Evolutionary conservation across 2,797 vertebrate genomes (phyloP), one percentile per base, ranked within the genome.

Genomic region (Enteromius afrohamiltoni): DNA sequence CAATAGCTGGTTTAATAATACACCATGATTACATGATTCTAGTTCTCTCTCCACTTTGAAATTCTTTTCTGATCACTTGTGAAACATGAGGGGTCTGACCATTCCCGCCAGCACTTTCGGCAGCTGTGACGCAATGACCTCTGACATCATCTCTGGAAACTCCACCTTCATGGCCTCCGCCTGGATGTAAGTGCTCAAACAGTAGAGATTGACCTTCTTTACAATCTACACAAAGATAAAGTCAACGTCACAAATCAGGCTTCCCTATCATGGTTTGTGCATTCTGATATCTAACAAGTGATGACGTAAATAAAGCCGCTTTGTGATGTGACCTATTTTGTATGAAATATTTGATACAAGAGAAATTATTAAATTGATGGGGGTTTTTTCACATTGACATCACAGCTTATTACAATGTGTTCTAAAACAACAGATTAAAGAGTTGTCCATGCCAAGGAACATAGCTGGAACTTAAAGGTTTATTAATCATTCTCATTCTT

Each of bases 141-240:
- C 98, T 21, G 98, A 95, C 98, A 99, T 99, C 98, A 99, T 99
- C 93, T 99, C 98, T 0, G 98, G 98, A 87, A 99, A 99, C 92
- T 99, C 98, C 86, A 99, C 97, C 34, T 94, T 97, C 94, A 99
- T 94, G 79, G 96, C 88, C 19, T 97, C 96, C 0, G 98, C 98
- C 92, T 99, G 98, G 89, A 99, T 96, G 92, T 96, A 99, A 23
- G 98, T 99, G 88, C 95, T 99, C 92, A 99, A 91, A 88, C 98
- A 99, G 94, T 95, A 99, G 82, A 99, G 95, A 90, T 98, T 97
- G 91, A 99, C 96, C 86, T 98, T 98, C 91, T 99, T 99, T 89
- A 98, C 97, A 79, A 99, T 97, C 98, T 99, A 92, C 31, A 82
- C 58, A 83, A 55, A 86, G 69, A 90, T 85, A 76, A 84, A 91